A percentile compares a stretch with the other conserved stretches of the same genome.
phyloP scores from a whole-genome alignment of 1,140 invertebrate genomes.

The Theocolax elegans region DNA sequence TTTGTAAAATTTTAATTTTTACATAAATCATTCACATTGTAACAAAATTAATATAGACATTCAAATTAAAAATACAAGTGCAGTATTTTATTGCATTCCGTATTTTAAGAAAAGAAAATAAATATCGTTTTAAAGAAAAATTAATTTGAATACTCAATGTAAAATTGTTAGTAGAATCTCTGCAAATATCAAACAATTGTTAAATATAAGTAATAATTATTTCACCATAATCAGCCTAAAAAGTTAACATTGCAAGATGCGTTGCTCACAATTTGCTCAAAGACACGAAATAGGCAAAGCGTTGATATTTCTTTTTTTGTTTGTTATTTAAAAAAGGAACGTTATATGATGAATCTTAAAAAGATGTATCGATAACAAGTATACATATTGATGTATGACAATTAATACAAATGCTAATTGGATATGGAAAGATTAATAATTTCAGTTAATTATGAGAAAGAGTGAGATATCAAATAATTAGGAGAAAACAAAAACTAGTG shows the following conservation, averaged over 20 bases:
- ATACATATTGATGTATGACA: no score
- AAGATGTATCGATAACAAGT: no score
- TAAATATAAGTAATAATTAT: no score
- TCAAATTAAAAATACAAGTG: no score
- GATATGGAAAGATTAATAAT: constrained; percentile 2
- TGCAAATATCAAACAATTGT: not conserved
- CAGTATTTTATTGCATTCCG: no score
- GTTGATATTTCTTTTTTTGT: not conserved
- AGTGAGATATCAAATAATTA: not conserved
- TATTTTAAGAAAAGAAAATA: no score
- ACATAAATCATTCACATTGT: no score
- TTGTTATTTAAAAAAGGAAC: not conserved
- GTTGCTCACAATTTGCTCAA: no score
- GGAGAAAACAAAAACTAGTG: not conserved
- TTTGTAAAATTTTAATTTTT: no score
- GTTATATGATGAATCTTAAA: constrained; percentile 8
- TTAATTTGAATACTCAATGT: not conserved
- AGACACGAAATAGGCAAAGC: constrained; percentile 22
- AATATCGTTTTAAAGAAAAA: not conserved
- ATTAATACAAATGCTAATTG: constrained; percentile 1
- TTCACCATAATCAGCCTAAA: no score
- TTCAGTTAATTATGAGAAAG: not conserved
- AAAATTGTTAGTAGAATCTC: not conserved
- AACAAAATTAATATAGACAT: no score
- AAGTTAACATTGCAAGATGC: not conserved